Evolutionary conservation across 2,113 vertebrate genomes (phyloP).

Genomic region (Picathartes gymnocephalus): DNA sequence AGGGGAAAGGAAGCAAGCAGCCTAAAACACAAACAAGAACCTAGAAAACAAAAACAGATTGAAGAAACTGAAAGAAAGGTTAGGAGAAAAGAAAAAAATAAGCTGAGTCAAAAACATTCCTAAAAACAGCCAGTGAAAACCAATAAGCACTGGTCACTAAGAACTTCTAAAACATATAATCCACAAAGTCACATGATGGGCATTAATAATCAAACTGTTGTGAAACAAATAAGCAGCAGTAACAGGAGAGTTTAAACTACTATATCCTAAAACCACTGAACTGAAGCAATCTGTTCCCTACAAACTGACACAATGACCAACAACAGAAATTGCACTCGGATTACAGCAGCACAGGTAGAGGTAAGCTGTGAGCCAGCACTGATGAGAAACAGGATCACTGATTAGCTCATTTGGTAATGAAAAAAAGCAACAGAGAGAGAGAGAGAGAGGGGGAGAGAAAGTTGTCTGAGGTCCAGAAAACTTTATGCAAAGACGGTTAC

Average conservation of each 20-base stretch:
- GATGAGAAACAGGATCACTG: neutral
- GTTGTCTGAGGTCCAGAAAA: neutral
- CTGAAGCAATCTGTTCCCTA: neutral
- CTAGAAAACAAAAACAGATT: neutral
- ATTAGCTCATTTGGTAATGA: neutral
- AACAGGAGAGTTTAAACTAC: neutral
- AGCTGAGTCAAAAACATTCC: neutral
- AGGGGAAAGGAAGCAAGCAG: conserved; percentile 5
- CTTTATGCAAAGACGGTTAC: neutral
- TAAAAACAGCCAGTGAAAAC: neutral
- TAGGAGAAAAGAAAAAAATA: neutral
- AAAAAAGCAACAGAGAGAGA: neutral
- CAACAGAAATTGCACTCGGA: neutral
- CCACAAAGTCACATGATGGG: neutral
- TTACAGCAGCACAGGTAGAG: neutral
- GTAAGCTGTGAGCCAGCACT: neutral
- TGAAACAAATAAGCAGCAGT: neutral
- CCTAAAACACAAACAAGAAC: conserved; percentile 20
- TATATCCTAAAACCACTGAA: neutral
- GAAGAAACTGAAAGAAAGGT: conserved; percentile 17
- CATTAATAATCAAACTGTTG: conserved; percentile 31
- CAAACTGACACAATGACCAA: neutral
- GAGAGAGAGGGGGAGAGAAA: neutral
- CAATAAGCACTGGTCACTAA: neutral
- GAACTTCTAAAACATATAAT: neutral